Evolutionary conservation across 2,113 vertebrate genomes (phyloP).

Genomic region (Rutilus rutilus): DNA sequence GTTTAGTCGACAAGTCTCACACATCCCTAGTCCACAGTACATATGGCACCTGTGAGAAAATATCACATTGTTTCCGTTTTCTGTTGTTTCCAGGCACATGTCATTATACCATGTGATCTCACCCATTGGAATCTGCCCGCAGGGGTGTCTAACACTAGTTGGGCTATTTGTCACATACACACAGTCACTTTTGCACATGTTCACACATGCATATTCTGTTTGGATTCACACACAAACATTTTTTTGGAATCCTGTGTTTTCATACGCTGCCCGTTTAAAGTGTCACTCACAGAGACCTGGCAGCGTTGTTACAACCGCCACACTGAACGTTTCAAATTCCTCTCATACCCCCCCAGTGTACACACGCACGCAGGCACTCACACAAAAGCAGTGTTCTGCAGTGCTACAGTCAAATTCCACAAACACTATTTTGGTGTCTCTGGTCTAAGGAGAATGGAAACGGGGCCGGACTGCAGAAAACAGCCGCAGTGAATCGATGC

Average conservation of each 20-base stretch:
- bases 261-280: conserved; percentile 44
- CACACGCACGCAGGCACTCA: conserved; percentile 30
- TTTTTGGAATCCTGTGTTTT: conserved; percentile 64
- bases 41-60: neutral
- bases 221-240: neutral
- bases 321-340: conserved; percentile 61
- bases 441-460: conserved; percentile 1
- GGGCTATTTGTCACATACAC: neutral
- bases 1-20: too few relatives aligned
- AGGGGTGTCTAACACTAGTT: neutral
- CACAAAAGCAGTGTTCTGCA: conserved; percentile 48
- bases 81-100: neutral
- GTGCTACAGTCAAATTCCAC: conserved; percentile 53
- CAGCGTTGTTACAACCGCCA: conserved; percentile 50
- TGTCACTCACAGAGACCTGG: conserved; percentile 64
- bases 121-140: neutral
- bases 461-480: conserved; percentile 7
- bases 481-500: conserved; percentile 27
- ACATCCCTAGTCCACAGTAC: neutral
- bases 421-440: conserved; percentile 57
- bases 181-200: neutral
- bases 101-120: neutral
- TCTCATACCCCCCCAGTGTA: conserved; percentile 50
- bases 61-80: neutral
- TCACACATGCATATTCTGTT: conserved; percentile 30